Conservation (phyloP, 2,888 invertebrate genomes). For the Tipula helvola region DNA sequence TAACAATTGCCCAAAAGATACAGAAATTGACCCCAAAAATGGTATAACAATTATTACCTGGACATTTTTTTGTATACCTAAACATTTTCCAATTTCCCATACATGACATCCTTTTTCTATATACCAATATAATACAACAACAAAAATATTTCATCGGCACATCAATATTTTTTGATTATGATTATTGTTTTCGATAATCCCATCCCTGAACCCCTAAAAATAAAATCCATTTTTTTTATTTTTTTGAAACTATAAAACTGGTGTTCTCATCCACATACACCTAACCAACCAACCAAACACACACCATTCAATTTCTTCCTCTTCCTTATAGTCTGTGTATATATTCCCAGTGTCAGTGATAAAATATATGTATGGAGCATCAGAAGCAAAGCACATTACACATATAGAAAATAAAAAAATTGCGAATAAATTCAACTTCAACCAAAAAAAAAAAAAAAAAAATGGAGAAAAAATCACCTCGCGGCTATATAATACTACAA, state of each 20-base stretch:
- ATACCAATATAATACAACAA: background rate
- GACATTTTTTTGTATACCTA: background rate
- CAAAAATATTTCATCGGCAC: background rate
- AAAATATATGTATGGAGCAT: background rate
- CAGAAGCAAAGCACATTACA: background rate
- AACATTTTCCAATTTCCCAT: background rate
- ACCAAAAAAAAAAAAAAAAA: background rate
- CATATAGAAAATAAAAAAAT: background rate
- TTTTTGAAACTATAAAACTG: background rate
- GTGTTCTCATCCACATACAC: background rate
- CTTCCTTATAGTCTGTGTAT: background rate
- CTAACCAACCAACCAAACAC: background rate
- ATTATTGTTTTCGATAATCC: background rate
- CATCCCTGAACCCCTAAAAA: background rate
- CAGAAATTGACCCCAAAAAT: background rate
- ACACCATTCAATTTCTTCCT: background rate
- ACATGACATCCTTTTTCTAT: background rate
- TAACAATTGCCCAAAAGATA: background rate
- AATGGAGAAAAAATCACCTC: slow-evolving; percentile 10
- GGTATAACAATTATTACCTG: background rate
- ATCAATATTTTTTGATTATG: background rate
- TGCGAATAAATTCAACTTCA: background rate
- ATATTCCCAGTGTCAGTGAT: background rate
- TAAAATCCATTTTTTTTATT: background rate
- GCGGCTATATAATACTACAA: background rate